Evolutionary conservation across 2,113 vertebrate species (phyloP).

Genomic region (Gavialis gangeticus): DNA sequence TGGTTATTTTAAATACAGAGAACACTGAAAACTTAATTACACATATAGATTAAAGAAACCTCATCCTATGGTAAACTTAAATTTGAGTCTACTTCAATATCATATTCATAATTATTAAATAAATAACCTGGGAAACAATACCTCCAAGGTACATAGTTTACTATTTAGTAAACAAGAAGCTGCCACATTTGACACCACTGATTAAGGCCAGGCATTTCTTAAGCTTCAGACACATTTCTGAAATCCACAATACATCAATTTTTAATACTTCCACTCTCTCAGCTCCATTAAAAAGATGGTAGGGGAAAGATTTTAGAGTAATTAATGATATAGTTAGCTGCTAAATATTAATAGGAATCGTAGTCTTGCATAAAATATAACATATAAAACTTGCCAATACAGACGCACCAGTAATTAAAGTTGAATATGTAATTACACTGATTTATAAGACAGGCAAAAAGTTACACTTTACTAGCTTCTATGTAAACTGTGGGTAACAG

Average conservation of each 20-base stretch:
- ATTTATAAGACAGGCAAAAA: conserved; percentile 92
- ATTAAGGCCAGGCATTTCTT: conserved; percentile 84
- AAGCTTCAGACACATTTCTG: conserved; percentile 90
- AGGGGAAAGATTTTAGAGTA: conserved; percentile 94
- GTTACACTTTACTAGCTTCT: conserved; percentile 88
- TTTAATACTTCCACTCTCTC: conserved; percentile 91
- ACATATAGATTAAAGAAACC: background rate
- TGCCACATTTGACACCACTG: conserved; percentile 84
- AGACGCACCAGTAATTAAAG: conserved; percentile 94
- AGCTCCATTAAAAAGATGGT: conserved; percentile 94
- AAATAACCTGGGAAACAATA: conserved; percentile 76
- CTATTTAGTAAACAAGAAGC: conserved; percentile 87
- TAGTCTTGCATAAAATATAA: conserved; percentile 98
- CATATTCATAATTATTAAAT: conserved; percentile 68
- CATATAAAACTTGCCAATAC: conserved; percentile 93
- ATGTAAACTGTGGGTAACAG: conserved; percentile 87
- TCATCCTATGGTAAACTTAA: conserved; percentile 29
- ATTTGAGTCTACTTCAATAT: conserved; percentile 45
- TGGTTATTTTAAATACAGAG: conserved; percentile 13
- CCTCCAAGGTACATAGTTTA: conserved; percentile 75
- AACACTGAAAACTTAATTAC: background rate
- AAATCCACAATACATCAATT: conserved; percentile 94
- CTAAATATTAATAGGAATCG: conserved; percentile 98
- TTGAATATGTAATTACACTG: conserved; percentile 91
- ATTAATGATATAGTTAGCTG: conserved; percentile 98